Evolutionary conservation across 1,140 invertebrate genomes (phyloP).

Genomic region (Scaptomyza graminum): DNA sequence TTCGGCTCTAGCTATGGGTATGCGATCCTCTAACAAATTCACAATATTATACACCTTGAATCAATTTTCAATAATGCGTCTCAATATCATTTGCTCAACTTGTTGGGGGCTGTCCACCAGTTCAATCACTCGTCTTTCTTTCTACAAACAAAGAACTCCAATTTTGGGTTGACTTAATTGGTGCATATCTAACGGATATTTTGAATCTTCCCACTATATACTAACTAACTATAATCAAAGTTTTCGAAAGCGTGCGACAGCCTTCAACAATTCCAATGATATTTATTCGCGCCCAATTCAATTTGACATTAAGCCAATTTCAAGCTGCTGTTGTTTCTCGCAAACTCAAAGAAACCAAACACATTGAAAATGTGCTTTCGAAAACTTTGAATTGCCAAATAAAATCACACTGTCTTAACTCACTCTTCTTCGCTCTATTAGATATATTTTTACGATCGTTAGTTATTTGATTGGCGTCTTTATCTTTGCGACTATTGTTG

Average conservation of each 20-base stretch:
- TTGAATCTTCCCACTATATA: background rate
- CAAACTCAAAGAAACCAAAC: constrained; percentile 79
- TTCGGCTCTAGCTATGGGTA: constrained; percentile 95
- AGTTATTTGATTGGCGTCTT: constrained; percentile 98
- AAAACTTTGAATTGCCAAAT: background rate
- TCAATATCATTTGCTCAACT: constrained; percentile 76
- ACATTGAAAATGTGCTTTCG: constrained; percentile 84
- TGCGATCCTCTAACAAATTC: constrained; percentile 64
- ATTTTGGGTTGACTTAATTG: constrained; percentile 25
- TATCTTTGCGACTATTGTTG: constrained; percentile 99
- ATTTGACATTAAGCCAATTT: constrained; percentile 12
- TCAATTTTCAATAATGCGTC: constrained; percentile 31
- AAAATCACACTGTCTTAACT: no score
- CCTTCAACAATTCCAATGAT: constrained; percentile 78
- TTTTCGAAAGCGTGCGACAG: constrained; percentile 89
- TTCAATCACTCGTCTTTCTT: constrained; percentile 30
- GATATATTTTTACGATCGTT: constrained; percentile 98
- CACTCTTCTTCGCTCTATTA: constrained; percentile 84
- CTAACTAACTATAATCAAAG: constrained; percentile 84
- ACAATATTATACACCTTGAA: constrained; percentile 16
- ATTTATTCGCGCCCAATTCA: constrained; percentile 47
- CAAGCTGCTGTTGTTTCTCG: constrained; percentile 77
- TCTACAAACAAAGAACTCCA: background rate
- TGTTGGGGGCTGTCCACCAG: constrained; percentile 87
- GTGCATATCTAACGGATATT: constrained; percentile 23